Evolutionary conservation across 2,888 invertebrate species (phyloP).

Genomic region (Spisula solida): DNA sequence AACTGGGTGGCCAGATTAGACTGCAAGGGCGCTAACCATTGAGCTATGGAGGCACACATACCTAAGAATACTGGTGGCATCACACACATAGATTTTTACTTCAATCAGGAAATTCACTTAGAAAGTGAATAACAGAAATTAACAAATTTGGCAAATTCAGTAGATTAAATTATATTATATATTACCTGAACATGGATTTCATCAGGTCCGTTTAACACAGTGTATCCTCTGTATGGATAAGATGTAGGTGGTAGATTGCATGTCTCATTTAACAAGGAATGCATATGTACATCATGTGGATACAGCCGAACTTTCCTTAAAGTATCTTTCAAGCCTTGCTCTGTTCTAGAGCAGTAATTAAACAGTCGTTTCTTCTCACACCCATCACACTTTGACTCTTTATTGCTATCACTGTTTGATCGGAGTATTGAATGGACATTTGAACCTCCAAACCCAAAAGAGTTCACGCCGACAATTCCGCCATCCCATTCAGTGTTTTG

Average conservation of each 20-base stretch:
- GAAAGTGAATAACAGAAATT: no score
- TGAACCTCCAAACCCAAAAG: constrained; percentile 98
- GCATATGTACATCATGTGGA: constrained; percentile 81
- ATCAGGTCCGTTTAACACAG: constrained; percentile 90
- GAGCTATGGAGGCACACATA: no score
- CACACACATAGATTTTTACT: no score
- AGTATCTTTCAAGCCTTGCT: constrained; percentile 92
- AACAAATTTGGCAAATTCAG: no score
- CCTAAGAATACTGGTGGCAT: no score
- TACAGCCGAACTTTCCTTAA: constrained; percentile 92
- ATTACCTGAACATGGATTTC: constrained; percentile 77
- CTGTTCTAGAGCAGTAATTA: constrained; percentile 94
- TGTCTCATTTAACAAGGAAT: constrained; percentile 84
- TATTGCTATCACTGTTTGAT: constrained; percentile 87
- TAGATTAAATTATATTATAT: no score
- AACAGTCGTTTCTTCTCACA: constrained; percentile 90
- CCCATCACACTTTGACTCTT: constrained; percentile 71
- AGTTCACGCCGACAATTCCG: constrained; percentile 97
- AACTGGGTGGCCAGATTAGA: no score
- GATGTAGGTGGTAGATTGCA: constrained; percentile 90
- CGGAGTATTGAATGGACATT: constrained; percentile 87
- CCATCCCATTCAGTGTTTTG: constrained; percentile 95
- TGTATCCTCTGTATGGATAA: constrained; percentile 94
- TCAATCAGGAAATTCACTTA: no score
- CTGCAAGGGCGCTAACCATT: no score